Evolutionary conservation across 2,797 vertebrate genomes (phyloP), one percentile per base, ranked within the genome.

Genomic region (Carcharodon carcharias): DNA sequence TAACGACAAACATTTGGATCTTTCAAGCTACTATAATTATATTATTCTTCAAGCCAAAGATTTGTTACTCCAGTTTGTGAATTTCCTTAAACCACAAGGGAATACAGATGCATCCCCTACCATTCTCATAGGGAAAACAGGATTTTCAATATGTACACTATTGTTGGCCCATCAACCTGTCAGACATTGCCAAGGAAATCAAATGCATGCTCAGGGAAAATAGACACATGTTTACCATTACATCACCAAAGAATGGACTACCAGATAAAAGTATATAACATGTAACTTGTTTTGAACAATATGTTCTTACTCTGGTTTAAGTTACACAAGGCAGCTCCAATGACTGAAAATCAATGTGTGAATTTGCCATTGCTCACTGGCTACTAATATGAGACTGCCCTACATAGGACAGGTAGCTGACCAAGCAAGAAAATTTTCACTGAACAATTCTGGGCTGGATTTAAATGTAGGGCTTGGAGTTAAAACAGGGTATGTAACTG

Each of bases 171-270:
- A 69, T 54, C 45, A 71, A 69, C 45, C 18, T 54, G 8, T 71
- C 45, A 50, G 11, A 16, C 28, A 77, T 56, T 54, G 50, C 12
- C 67, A 63, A 35, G 35, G 28, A 35, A 88, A n/a, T 61, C 61
- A 63, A 63, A 63, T 58, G 89, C 89, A 63, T 77, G 45, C 94
- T 95, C 26, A 71, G 69, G 94, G 31, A 77, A 95, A 71, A 95
- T 77, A 95, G 50, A 71, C 23, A 71, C n/a, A 50, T 14, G 0
- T 69, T 95, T 69, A 45, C 61, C 8, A 45, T 67, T 26, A 69
- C 61, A 67, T 63, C n/a, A 56, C 94, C 69, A 56, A 95, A 21
- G 45, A 85, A 85, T 50, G 45, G 82, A 85, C 7, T 50, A 85
- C 82, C 45, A 50, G 82, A 85, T 50, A 50, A 85, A 85, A 85